These are phyloP conservation scores for Sclerurus mexicanus DNA, from an alignment of 2,113 vertebrate species.

Conservation along the genomic window DNA sequence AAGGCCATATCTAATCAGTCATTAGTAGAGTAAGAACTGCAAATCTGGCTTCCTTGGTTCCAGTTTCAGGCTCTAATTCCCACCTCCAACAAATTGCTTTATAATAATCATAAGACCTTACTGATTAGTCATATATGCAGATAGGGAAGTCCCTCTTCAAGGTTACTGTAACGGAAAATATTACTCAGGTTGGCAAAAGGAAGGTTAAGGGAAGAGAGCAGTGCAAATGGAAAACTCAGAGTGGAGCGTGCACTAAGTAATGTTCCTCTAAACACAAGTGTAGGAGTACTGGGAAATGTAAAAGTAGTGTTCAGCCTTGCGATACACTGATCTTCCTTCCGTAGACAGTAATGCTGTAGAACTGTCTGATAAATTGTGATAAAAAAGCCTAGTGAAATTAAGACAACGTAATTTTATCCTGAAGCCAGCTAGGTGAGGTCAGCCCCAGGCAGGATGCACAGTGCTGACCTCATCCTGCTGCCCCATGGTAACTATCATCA, in stretches of 20 bases:
- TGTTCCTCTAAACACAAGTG: neutral
- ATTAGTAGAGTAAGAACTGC: conserved; percentile 23
- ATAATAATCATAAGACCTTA: conserved; percentile 27
- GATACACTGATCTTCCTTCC: neutral
- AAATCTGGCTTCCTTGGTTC: neutral
- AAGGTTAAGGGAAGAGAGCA: neutral
- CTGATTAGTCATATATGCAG: conserved; percentile 26
- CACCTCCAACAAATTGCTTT: conserved; percentile 38
- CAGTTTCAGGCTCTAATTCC: conserved; percentile 40
- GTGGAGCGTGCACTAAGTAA: neutral
- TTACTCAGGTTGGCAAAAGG: neutral
- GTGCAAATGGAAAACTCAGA: neutral
- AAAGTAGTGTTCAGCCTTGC: neutral
- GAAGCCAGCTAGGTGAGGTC: neutral
- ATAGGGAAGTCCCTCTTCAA: conserved; percentile 17
- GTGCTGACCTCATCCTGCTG: neutral
- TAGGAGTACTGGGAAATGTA: neutral
- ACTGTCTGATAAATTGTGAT: neutral
- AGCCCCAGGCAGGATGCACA: neutral
- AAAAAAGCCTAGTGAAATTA: neutral
- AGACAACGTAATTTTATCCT: neutral
- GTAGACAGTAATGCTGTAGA: neutral
- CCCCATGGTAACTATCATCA: neutral
- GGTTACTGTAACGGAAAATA: neutral
- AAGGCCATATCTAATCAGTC: conserved; percentile 33